Base-by-base conservation (phyloP, 2,113 vertebrate species). In the Rhegmatorhina hoffmannsi region DNA sequence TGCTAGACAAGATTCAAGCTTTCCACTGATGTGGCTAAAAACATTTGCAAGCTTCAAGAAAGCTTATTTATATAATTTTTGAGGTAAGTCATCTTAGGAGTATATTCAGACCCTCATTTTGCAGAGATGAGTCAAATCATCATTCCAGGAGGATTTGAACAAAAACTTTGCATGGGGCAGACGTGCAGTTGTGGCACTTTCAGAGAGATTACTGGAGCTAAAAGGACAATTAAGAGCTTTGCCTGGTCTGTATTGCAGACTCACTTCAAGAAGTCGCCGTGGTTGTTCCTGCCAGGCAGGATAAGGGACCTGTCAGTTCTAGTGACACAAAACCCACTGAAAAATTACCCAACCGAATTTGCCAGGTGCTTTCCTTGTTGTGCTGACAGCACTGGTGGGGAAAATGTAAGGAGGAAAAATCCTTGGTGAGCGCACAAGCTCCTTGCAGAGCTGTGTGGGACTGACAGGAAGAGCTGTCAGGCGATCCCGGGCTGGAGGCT, bases 351-450 rank as follows among this genome's bases (percentile, higher is more conserved):
- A 20, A 40, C 89, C 73, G n/a, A 12, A 55, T 47, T 38, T 92
- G 55, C 75, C 13, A 28, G 17, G 43, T 16, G 0, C 23, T 82
- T 69, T 68, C 21, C 40, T 62, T 38, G 70, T 55, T 64, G 44
- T 50, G 63, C 34, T 1, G 5, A 70, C 36, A 73, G 77, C 7
- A 44, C n/a, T 7, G 12, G 25, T 31, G 46, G 52, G 69, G 69
- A 78, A 67, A 67, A 56, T 0, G 2, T 18, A 6, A 40, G 38
- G 52, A 62, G 63, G 26, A 47, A 43, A 66, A 77, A 23, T 38
- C 40, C 24, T 11, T 0, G 0, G 24, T 38, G 70, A 70, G 67
- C 46, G 9, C 0, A 0, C 19, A 11, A 5, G 47, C 49, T 60
- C n/a, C 78, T 75, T 14, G n/a, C 67, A n/a, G 73, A 44, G 60